phyloP scores from a whole-genome alignment of 2,113 vertebrate genomes.

The Podocnemis expansa region DNA sequence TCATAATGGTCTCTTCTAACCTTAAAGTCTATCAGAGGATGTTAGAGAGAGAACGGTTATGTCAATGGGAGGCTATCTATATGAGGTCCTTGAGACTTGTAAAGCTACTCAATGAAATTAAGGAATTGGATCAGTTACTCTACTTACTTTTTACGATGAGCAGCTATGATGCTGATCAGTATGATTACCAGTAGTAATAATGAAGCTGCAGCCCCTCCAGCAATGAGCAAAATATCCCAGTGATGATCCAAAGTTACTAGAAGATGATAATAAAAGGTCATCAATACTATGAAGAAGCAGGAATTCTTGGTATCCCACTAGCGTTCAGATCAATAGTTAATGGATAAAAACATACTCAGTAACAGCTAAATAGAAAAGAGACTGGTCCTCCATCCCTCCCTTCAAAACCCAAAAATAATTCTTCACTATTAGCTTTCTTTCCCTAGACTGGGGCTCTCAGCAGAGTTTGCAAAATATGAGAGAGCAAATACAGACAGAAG shows the following conservation, averaged over 20 bases:
- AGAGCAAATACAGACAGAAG: neutral
- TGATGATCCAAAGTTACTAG: neutral
- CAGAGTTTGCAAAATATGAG: neutral
- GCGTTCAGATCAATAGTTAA: neutral
- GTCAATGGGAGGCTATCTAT: neutral
- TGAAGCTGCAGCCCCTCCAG: conserved; percentile 22
- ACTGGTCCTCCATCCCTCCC: neutral
- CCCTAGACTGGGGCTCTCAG: neutral
- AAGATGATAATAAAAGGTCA: neutral
- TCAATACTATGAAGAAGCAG: neutral
- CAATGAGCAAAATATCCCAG: neutral
- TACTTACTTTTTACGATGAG: conserved; percentile 1
- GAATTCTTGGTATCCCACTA: neutral
- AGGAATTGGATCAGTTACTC: neutral
- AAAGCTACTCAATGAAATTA: neutral
- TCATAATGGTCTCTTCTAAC: no score
- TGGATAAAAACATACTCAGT: neutral
- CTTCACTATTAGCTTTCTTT: neutral
- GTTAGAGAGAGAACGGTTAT: neutral
- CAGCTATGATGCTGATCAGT: neutral
- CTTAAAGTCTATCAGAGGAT: no score
- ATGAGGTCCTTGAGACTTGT: neutral
- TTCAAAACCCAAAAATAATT: neutral
- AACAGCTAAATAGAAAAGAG: neutral
- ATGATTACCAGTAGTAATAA: neutral